Base-by-base conservation (phyloP, 2,888 invertebrate genomes). In the Koerneria pararmatus region DNA sequence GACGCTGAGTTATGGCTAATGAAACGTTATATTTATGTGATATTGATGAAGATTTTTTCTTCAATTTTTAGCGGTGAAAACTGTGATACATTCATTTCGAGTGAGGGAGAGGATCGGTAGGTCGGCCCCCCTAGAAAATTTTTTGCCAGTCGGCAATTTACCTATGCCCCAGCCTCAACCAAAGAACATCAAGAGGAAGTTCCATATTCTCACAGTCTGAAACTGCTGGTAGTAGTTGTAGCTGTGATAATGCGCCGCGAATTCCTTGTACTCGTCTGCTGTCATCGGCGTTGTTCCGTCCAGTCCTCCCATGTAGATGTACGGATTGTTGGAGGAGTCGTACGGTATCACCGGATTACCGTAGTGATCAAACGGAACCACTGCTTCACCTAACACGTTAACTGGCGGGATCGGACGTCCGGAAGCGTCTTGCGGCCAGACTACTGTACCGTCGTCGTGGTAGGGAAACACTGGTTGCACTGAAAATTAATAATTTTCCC, bases 351-450 rank as follows among this genome's bases (percentile, higher is more conserved):
- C 64, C 22, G 64, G 64, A 6, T 64, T 24, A n/a, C 64, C 64
- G 46, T 64, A 64, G 2, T 67, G 63, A 51, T 71, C 69, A 35
- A 61, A 65, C 3, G 75, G 73, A 19, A 74, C 70, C 5, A 75
- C 74, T n/a, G 67, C 66, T n/a, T 67, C 60, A 31, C 75, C 75
- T 41, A 74, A 68, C 24, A 65, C 53, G 19, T 74, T 74, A 22
- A 69, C 54, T 15, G 75, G 71, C 6, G 75, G 74, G 32, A 71
- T 65, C 5, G 74, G 73, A 37, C 59, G 65, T 29, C 74, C 72
- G 31, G 65, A 58, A 1, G 64, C 66, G 24, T 69, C 67, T 31
- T 73, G 41, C 6, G 75, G 75, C 41, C 71, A 75, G 6, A 75
- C 66, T 57, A 61, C 69, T 11, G 46, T 64, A 35, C 74, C 75